A percentile compares a stretch with the other conserved stretches of the same genome.
These are phyloP conservation scores for Neoitamus cyanurus DNA, from an alignment of 2,888 invertebrate genomes.

Conservation along the genomic window DNA sequence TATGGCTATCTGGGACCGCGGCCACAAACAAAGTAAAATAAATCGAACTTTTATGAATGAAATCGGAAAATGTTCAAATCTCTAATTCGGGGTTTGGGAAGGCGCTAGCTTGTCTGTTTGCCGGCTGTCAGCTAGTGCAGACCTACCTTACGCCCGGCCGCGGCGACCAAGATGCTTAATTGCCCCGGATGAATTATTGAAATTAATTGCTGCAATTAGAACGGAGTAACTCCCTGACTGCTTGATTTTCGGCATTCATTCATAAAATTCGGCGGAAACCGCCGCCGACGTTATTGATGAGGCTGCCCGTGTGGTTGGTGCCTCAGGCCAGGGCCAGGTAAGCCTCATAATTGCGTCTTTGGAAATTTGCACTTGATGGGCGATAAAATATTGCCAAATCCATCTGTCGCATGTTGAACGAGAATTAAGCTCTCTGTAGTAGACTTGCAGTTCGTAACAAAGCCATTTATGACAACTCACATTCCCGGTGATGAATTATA, in stretches of 20 bases:
- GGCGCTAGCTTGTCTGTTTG: slow-evolving; percentile 47
- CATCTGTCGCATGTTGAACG: neutral
- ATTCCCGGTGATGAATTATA: neutral
- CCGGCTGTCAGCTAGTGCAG: slow-evolving; percentile 42
- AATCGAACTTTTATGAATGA: slow-evolving; percentile 52
- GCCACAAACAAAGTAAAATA: slow-evolving; percentile 20
- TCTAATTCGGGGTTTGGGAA: slow-evolving; percentile 48
- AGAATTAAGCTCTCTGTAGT: neutral
- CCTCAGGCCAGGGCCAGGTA: neutral
- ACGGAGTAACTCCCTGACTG: slow-evolving; percentile 33
- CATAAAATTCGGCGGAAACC: slow-evolving; percentile 42
- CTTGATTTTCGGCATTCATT: slow-evolving; percentile 46
- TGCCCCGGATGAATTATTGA: slow-evolving; percentile 50
- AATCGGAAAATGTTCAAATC: slow-evolving; percentile 47
- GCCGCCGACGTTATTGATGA: slow-evolving; percentile 22
- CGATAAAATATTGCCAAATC: neutral
- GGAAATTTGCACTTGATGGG: slow-evolving; percentile 3
- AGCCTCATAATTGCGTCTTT: slow-evolving; percentile 1
- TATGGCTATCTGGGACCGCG: slow-evolving; percentile 3
- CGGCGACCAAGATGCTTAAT: slow-evolving; percentile 42
- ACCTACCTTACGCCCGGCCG: neutral
- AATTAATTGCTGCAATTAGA: slow-evolving; percentile 51
- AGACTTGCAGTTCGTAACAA: neutral
- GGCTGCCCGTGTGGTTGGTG: neutral
- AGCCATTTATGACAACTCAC: neutral